These are phyloP conservation scores for Stegophylla sp. DNA, from an alignment of 2,888 invertebrate genomes.

Conservation along the genomic window DNA sequence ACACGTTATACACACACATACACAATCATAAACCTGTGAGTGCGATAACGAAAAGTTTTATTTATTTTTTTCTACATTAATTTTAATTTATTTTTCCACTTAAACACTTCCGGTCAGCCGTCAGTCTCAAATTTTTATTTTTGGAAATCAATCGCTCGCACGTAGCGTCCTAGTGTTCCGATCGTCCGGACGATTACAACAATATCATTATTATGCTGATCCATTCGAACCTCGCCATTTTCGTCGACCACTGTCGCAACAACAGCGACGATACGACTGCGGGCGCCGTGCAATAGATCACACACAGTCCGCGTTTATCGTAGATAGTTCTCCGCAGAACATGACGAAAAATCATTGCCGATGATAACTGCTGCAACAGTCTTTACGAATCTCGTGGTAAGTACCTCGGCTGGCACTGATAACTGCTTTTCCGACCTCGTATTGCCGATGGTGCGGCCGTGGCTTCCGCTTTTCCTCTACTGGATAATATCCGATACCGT, in stretches of 20 bases:
- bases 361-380: neutral
- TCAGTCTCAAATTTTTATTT: neutral
- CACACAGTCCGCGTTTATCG: neutral
- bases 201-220: neutral
- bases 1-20: too few relatives aligned
- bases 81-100: neutral
- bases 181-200: neutral
- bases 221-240: neutral
- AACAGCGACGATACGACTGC: neutral
- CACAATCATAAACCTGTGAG: too few relatives aligned
- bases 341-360: neutral
- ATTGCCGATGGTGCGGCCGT: too few relatives aligned
- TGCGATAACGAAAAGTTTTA: neutral
- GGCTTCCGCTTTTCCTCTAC: too few relatives aligned
- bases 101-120: neutral
- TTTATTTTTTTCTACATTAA: neutral
- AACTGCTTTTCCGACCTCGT: too few relatives aligned
- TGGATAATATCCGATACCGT: too few relatives aligned
- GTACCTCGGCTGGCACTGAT: neutral
- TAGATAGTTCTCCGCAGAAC: neutral
- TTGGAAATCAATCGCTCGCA: neutral
- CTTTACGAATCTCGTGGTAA: slow-evolving; percentile 10
- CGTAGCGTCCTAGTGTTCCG: neutral
- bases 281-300: neutral
- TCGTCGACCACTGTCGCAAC: neutral